Evolutionary conservation across 1,140 invertebrate genomes (phyloP), one percentile per base, ranked within the genome.

Genomic region (Pollicipes pollicipes): DNA sequence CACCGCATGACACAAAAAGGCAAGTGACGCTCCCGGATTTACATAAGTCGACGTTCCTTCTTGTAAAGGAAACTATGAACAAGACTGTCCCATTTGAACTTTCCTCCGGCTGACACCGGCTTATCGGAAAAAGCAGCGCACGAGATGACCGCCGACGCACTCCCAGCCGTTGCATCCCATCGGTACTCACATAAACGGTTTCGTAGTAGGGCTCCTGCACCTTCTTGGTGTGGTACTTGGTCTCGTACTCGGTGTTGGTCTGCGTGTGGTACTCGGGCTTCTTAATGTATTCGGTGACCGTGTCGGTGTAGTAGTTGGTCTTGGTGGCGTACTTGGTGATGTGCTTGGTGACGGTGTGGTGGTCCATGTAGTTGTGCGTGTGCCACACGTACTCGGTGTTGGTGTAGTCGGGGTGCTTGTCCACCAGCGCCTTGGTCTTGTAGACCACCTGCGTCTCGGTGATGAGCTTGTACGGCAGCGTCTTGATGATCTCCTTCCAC

Each of bases 181-280:
- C 10, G 13, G 64, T 27, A 28, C 64, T 66, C 64, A 66, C 64
- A 10, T 28, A 29, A 24, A 66, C 64, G 6, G 64, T 66, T n/a
- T 66, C 64, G 27, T 66, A 66, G 64, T 66, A 66, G 6, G 64
- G 64, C 64, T 66, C 28, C 27, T 66, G n/a, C 10, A 66, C 64
- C 28, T 66, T 66, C 64, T 66, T 66, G 27, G 64, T 66, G 27
- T 66, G 16, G 28, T 66, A 66, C 64, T 66, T 73, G 58, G 73
- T 74, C 28, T 73, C 35, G 64, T 69, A 32, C n/a, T 75, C 30
- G 63, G 73, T 74, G 31, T 74, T 67, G 28, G 75, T 75, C 69
- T 75, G 73, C 8, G 75, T 75, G 45, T 74, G 73, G 67, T 75
- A 75, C 30, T 75, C 72, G 13, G 75, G 75, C 63, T 75, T 73